phyloP scores from a whole-genome alignment of 2,888 invertebrate species.

The Amblyjoppa proteus region DNA sequence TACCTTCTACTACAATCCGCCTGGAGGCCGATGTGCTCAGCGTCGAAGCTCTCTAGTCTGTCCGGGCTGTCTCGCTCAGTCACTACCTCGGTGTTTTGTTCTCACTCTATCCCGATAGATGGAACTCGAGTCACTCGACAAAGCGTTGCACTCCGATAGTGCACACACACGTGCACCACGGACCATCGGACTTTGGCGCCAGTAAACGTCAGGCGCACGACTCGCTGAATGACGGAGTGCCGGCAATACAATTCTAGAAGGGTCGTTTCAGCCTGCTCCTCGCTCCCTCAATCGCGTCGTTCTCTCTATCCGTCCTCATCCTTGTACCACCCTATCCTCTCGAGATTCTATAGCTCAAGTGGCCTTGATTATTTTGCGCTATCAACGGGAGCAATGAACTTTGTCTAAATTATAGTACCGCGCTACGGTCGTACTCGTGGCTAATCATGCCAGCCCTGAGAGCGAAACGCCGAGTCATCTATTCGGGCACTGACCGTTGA shows the following conservation, averaged over 20 bases:
- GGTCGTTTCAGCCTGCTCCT: conserved; percentile 57
- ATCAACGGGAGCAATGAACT: conserved; percentile 49
- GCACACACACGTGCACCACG: conserved; percentile 46
- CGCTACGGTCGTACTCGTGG: neutral
- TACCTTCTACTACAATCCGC: conserved; percentile 38
- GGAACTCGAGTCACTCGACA: conserved; percentile 71
- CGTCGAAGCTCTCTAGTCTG: conserved; percentile 60
- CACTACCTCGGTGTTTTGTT: conserved; percentile 55
- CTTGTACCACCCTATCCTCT: conserved; percentile 35
- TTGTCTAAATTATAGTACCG: neutral
- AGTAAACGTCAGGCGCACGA: conserved; percentile 82
- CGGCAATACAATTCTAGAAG: conserved; percentile 76
- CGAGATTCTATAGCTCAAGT: conserved; percentile 76
- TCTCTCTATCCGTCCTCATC: conserved; percentile 47
- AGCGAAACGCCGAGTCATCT: neutral
- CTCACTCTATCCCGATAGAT: conserved; percentile 66
- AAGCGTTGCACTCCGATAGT: conserved; percentile 63
- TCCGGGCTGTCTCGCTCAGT: conserved; percentile 47
- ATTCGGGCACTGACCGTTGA: neutral
- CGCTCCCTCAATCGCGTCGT: conserved; percentile 34
- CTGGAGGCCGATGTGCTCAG: conserved; percentile 43
- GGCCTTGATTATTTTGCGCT: conserved; percentile 78
- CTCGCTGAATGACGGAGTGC: conserved; percentile 79
- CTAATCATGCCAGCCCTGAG: neutral
- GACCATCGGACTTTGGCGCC: conserved; percentile 72